Evolutionary conservation across 2,113 vertebrate genomes (phyloP).

Genomic region (Cyprinodon brontotheroides): DNA sequence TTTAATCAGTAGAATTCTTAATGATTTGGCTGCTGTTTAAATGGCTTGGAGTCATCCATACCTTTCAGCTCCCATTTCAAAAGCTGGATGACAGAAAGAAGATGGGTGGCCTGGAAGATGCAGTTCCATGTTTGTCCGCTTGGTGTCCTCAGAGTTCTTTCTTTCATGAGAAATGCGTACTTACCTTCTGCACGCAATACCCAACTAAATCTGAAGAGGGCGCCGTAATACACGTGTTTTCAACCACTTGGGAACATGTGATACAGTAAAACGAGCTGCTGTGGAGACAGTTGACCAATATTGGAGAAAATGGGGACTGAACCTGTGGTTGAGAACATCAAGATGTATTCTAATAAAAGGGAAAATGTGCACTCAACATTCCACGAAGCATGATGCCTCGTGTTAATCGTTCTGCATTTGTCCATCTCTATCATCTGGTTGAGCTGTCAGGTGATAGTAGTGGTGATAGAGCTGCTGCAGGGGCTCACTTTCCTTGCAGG

Average conservation of each 20-base stretch:
- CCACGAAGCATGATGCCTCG: background rate
- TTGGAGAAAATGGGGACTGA: slow-evolving; percentile 5
- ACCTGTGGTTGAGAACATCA: background rate
- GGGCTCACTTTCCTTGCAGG: slow-evolving; percentile 20
- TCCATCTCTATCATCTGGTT: background rate
- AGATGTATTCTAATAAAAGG: background rate
- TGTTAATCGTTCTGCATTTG: background rate
- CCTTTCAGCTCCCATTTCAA: slow-evolving; percentile 40
- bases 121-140: slow-evolving; percentile 42
- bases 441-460: slow-evolving; percentile 7
- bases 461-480: slow-evolving; percentile 11
- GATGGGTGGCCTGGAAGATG: slow-evolving; percentile 11
- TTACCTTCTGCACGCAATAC: slow-evolving; percentile 6
- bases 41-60: background rate
- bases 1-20: background rate
- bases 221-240: slow-evolving; percentile 32
- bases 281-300: background rate
- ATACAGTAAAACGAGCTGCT: background rate
- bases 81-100: background rate
- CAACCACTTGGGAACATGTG: background rate
- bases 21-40: no score
- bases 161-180: slow-evolving; percentile 35
- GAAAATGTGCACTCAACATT: background rate
- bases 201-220: slow-evolving; percentile 28
- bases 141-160: slow-evolving; percentile 53